These are phyloP conservation scores for Cryptus viduatorius DNA, from an alignment of 2,888 invertebrate species.

Conservation along the genomic window DNA sequence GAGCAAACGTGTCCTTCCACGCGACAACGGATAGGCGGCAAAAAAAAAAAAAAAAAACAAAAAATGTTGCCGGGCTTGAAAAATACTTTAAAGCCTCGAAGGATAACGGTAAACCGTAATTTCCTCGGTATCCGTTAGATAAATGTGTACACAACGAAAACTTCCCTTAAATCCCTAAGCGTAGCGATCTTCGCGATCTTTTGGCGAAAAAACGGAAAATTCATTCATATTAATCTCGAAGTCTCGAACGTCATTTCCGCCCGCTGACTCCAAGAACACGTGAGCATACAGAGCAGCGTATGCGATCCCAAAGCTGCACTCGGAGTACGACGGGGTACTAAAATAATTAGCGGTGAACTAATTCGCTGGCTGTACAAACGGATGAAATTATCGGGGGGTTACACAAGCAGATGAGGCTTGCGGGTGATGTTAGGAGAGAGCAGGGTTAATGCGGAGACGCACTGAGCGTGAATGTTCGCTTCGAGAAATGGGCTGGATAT, in stretches of 20 bases:
- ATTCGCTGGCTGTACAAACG: constrained; percentile 25
- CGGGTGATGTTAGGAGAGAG: constrained; percentile 7
- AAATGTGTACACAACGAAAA: constrained; percentile 37
- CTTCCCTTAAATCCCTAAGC: background rate
- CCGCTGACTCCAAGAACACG: background rate
- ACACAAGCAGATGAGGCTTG: constrained; percentile 31
- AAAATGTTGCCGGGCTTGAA: constrained; percentile 36
- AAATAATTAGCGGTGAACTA: background rate
- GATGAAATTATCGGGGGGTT: constrained; percentile 36
- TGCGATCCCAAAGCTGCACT: no score
- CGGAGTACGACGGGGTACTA: no score
- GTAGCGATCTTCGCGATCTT: background rate
- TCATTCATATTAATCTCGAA: background rate
- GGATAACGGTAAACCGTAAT: constrained; percentile 33
- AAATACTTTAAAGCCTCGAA: constrained; percentile 40
- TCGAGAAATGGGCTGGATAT: background rate
- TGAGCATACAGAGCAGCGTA: background rate
- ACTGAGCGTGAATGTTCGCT: constrained; percentile 1
- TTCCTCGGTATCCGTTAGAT: constrained; percentile 6
- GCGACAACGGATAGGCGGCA: constrained; percentile 6
- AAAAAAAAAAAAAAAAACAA: background rate
- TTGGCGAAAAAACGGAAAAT: background rate
- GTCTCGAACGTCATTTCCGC: background rate
- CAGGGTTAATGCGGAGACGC: constrained; percentile 22
- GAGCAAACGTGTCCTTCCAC: constrained; percentile 43